Base-by-base conservation (phyloP, 2,888 invertebrate genomes). In the Rhagium mordax region DNA sequence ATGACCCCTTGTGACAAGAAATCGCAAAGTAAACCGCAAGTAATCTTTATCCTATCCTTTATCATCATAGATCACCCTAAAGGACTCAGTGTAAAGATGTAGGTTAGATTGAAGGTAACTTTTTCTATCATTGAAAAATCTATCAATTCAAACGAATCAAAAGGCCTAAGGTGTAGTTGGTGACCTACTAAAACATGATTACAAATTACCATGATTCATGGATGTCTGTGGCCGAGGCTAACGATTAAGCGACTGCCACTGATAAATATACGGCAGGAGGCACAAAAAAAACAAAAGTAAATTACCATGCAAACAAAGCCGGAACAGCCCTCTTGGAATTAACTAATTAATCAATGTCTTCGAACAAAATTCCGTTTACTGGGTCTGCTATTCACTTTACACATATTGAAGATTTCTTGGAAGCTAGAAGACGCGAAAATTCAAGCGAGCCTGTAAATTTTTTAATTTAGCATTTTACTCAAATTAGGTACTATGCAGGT, bases 151-250 rank as follows among this genome's bases (percentile, higher is more conserved):
- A 41, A 41, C n/a, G 5, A 41, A 4, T 41, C 41, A n/a, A 29
- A 24, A 59, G 33, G 15, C 18, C 5, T 15, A 16, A 59, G 7
- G 27, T 24, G 10, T 51, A 51, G n/a, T n/a, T n/a, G n/a, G n/a
- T n/a, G n/a, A n/a, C n/a, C n/a, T n/a, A n/a, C n/a, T n/a, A n/a
- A n/a, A n/a, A n/a, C n/a, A 24, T 59, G 41, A 59, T 33, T 59
- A 59, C 29, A 47, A n/a, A 61, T 21, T 59, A 16, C 33, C 20
- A 59, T 59, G 59, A 59, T 59, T 33, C 33, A 59, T 59, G 18
- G 33, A 29, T 18, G 59, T 59, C 59, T 59, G 33, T 29, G 10
- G 59, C 27, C 59, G 33, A 59, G 59, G 18, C 59, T 29, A 18
- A 18, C 27, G 59, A 59, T 59, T 59, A 33, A 33, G 18, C 16